phyloP scores from a whole-genome alignment of 2,797 vertebrate species.

The Podarcis siculus region DNA sequence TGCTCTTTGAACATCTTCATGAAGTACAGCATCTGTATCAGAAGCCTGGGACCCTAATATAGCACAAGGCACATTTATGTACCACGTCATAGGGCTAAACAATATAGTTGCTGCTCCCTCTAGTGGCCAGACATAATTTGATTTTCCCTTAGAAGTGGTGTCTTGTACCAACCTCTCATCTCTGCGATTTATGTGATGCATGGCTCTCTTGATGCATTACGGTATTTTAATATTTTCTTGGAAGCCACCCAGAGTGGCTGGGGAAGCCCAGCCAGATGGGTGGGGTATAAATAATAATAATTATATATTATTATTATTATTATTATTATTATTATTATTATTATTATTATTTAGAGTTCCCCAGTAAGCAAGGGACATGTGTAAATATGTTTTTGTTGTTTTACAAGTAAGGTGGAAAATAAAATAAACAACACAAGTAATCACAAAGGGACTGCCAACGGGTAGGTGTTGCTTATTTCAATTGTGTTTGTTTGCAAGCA shows the following conservation, averaged over 20 bases:
- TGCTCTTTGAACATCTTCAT: not conserved
- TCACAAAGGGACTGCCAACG: not conserved
- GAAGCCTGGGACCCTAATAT: not conserved
- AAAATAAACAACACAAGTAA: not conserved
- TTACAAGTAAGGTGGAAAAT: not conserved
- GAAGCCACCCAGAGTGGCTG: no score
- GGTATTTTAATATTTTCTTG: no score
- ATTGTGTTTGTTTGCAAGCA: not conserved
- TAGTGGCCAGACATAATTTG: not conserved
- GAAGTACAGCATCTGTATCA: not conserved
- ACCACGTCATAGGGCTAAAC: not conserved
- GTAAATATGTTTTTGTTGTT: not conserved
- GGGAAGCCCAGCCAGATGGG: no score
- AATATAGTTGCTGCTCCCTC: not conserved
- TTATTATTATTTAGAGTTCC: not conserved
- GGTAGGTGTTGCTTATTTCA: not conserved
- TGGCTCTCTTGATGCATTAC: not conserved
- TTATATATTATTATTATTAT: no score
- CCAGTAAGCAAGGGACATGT: not conserved
- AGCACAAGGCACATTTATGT: not conserved
- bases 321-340: no score
- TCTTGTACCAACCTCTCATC: not conserved
- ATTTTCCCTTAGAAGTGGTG: not conserved
- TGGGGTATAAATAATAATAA: no score
- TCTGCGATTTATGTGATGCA: not conserved